Evolutionary conservation across 2,113 vertebrate genomes (phyloP), one percentile per base, ranked within the genome.

Genomic region (Hippocampus comes): DNA sequence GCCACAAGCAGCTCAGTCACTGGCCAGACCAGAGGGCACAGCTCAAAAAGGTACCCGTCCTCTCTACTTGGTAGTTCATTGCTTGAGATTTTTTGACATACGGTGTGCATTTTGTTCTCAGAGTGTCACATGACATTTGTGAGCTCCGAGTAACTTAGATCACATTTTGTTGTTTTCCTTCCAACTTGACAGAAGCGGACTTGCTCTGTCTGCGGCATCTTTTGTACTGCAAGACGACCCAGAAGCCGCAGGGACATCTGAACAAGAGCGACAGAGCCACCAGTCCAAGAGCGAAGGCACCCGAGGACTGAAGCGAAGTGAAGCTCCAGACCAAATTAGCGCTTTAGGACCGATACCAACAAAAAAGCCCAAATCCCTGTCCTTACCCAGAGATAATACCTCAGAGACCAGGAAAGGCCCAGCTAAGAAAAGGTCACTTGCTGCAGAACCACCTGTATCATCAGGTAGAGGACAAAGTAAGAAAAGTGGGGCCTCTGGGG

Each of bases 21-120:
- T 94, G 95, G 96, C 88, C 95, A 95, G 90, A 94, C 95, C 94
- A 96, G 94, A 93, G 96, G 97, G 94, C 94, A 97, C 94, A 94
- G 95, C 94, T 95, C 96, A 91, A 95, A 95, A 96, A 98, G 97
- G 97, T 98, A 99, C 94, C 91, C 83, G 75, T 74, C 34, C 77
- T 83, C 76, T 90, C 61, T 80, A 70, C 74, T 90, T 82, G 78
- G 79, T 87, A 71, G 79, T 83, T 67, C 7, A 72, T 56, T 78
- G 53, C 71, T 61, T 84, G 69, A 79, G 43, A 25, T 21, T 81
- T 85, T 68, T 89, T 53, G 75, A 46, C 79, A 59, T 80, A 79
- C 72, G 66, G 64, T 81, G 70, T 85, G 49, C 8, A 1, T 75
- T 21, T 75, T 78, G n/a, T 73, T 15, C 1, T 70, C 67, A 27